Conservation (phyloP, 2,888 invertebrate species). For the Acronicta psi region DNA sequence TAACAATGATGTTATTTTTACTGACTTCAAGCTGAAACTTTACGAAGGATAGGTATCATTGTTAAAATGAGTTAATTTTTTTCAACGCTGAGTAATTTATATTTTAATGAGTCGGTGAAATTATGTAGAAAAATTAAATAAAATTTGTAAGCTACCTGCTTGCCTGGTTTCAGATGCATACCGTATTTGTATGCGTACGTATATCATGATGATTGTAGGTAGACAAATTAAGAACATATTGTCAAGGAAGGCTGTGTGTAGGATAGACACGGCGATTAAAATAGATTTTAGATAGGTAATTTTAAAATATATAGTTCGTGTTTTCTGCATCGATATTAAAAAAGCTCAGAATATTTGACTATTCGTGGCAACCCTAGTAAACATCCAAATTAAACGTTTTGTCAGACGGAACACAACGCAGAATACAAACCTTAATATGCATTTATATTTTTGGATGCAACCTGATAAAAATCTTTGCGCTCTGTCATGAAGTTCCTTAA, state of each 20-base stretch:
- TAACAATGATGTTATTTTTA: no score
- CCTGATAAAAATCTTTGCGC: no score
- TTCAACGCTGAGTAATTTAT: no score
- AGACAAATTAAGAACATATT: constrained; percentile 36
- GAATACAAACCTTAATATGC: no score
- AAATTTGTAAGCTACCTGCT: constrained; percentile 1
- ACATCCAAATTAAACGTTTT: neutral
- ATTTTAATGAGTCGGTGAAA: constrained; percentile 1
- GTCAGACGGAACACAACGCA: no score
- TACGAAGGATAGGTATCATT: no score
- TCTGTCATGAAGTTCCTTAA: no score
- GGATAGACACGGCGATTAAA: constrained; percentile 32
- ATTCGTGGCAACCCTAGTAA: neutral
- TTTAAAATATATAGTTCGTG: constrained; percentile 37
- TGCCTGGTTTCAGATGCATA: constrained; percentile 12
- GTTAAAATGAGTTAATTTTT: no score
- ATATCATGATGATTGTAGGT: constrained; percentile 32
- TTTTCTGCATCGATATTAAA: constrained; percentile 4
- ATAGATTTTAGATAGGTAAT: constrained; percentile 55
- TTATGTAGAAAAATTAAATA: constrained; percentile 14
- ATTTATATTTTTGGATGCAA: no score
- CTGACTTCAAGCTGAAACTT: no score
- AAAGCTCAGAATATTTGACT: constrained; percentile 1
- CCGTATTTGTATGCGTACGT: constrained; percentile 14
- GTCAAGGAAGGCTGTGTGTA: constrained; percentile 39